Conservation (phyloP, 2,797 vertebrate genomes). For the Takifugu ocellatus region DNA sequence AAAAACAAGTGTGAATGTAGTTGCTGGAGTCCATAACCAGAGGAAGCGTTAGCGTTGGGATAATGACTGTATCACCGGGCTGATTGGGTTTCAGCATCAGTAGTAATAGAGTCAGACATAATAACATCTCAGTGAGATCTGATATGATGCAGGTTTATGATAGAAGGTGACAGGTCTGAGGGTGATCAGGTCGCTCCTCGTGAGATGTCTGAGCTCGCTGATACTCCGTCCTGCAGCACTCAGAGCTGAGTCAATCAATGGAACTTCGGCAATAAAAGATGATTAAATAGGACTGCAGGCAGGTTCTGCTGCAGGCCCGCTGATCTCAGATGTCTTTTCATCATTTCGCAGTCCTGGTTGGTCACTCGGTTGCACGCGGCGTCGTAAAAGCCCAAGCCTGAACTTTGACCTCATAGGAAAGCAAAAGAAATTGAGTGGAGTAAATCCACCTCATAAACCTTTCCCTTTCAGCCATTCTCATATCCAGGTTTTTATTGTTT, state of each 20-base stretch:
- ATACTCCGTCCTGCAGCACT: too few species aligned
- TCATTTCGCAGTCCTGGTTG: constrained; percentile 33
- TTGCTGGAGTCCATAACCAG: constrained; percentile 9
- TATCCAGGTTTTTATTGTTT: constrained; percentile 31
- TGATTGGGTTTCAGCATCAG: constrained; percentile 47
- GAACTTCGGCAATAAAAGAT: constrained; percentile 40
- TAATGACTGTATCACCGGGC: constrained; percentile 44
- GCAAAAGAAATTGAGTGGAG: constrained; percentile 52
- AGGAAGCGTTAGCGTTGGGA: constrained; percentile 43
- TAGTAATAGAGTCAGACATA: constrained; percentile 51
- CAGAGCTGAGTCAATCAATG: constrained; percentile 43
- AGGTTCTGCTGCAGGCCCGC: constrained; percentile 11
- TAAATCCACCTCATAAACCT: constrained; percentile 28
- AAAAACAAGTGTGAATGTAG: too few species aligned
- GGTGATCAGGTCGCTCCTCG: constrained; percentile 26
- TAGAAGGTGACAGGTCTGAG: constrained; percentile 33
- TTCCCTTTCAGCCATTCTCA: constrained; percentile 23
- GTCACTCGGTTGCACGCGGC: constrained; percentile 40
- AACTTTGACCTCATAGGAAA: constrained; percentile 50
- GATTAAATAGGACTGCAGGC: constrained; percentile 34
- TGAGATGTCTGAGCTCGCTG: constrained; percentile 30
- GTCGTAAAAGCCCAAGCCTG: constrained; percentile 45
- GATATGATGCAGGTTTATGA: constrained; percentile 38
- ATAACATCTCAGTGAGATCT: constrained; percentile 44
- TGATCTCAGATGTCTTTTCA: constrained; percentile 26